These are phyloP conservation scores for Ferrisia virgata DNA, from an alignment of 2,888 invertebrate species.

Conservation along the genomic window DNA sequence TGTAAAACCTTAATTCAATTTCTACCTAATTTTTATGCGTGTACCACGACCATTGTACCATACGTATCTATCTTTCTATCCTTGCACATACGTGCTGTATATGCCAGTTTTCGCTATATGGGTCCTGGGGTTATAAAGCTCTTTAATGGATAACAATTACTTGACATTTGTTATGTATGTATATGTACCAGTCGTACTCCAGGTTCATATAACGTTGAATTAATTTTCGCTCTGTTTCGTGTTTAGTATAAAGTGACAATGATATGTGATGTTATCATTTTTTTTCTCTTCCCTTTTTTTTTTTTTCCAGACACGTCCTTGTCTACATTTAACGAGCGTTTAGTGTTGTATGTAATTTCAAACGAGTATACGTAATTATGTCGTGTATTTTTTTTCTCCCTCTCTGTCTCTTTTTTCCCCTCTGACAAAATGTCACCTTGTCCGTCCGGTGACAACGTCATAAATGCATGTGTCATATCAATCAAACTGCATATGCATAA, in stretches of 20 bases:
- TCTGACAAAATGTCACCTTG: background rate
- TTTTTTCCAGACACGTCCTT: background rate
- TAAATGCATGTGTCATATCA: background rate
- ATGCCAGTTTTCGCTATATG: background rate
- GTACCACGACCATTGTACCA: background rate
- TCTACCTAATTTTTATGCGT: constrained; percentile 4
- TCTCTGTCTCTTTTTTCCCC: background rate
- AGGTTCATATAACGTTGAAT: background rate
- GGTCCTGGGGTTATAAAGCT: background rate
- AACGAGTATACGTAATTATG: background rate
- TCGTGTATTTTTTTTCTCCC: background rate
- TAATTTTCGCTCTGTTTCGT: constrained; percentile 10
- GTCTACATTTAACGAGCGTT: background rate
- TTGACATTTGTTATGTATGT: background rate
- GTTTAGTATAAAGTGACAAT: background rate
- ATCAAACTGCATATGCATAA: background rate
- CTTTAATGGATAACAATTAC: constrained; percentile 5
- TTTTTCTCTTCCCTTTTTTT: background rate
- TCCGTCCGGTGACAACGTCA: background rate
- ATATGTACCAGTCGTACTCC: too few species aligned
- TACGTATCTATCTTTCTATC: background rate
- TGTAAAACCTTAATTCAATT: background rate
- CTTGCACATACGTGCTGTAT: background rate
- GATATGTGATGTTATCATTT: constrained; percentile 8
- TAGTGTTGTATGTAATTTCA: background rate